phyloP scores from a whole-genome alignment of 2,797 vertebrate species.

The Decapterus maruadsi region DNA sequence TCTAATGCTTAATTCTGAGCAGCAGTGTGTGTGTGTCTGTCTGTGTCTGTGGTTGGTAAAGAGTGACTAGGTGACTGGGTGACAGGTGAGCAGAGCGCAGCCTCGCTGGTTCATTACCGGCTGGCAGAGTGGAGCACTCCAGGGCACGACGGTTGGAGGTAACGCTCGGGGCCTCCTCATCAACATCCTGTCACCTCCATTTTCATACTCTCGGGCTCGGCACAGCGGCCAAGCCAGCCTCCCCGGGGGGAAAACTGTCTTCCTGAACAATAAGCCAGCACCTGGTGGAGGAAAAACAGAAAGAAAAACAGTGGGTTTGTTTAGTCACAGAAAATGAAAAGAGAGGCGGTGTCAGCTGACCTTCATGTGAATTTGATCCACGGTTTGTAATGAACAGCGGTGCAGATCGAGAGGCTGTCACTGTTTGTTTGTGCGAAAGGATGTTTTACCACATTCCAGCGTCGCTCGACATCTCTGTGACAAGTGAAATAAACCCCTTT shows the following conservation, averaged over 20 bases:
- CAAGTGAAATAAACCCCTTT: neutral
- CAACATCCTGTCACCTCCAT: conserved; percentile 78
- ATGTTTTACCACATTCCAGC: neutral
- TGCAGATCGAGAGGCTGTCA: neutral
- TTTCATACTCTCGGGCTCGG: conserved; percentile 62
- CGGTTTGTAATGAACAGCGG: conserved; percentile 11
- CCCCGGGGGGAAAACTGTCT: conserved; percentile 41
- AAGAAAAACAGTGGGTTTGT: conserved; percentile 37
- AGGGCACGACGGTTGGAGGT: conserved; percentile 65
- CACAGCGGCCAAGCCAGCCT: conserved; percentile 45
- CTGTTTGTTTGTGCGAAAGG: conserved; percentile 4
- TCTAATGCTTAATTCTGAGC: conserved; percentile 31
- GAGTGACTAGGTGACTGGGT: conserved; percentile 51
- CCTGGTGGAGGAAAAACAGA: conserved; percentile 19
- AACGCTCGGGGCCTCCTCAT: conserved; percentile 70
- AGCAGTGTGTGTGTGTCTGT: conserved; percentile 5
- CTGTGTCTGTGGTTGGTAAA: conserved; percentile 14
- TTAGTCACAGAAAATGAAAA: conserved; percentile 35
- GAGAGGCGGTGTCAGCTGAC: conserved; percentile 25
- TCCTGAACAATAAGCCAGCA: conserved; percentile 56
- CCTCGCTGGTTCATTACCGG: conserved; percentile 70
- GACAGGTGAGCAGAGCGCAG: conserved; percentile 57
- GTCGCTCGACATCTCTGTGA: neutral
- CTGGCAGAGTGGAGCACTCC: conserved; percentile 63
- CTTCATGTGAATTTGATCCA: conserved; percentile 22